phyloP scores from a whole-genome alignment of 1,140 invertebrate species.

The fruit fly (Drosophila melanogaster) region DNA sequence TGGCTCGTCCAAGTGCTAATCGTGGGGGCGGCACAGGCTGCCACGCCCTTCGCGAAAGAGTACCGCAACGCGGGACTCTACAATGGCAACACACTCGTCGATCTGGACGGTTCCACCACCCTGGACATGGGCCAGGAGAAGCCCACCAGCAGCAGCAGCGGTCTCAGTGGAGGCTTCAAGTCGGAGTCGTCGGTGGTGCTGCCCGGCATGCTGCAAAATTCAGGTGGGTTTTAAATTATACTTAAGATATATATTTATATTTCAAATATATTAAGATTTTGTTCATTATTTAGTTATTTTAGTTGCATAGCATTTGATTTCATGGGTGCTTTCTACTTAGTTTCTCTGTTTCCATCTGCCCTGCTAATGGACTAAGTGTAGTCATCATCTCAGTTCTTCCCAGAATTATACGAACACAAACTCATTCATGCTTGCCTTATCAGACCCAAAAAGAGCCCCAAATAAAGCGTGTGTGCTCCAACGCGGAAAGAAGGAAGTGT shows the following conservation, averaged over 20 bases:
- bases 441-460: neutral
- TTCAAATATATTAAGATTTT: too few relatives aligned
- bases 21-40: slow-evolving; percentile 50
- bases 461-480: slow-evolving; percentile 7
- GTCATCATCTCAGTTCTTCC: slow-evolving; percentile 4
- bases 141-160: slow-evolving; percentile 36
- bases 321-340: neutral
- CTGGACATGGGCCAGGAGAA: slow-evolving; percentile 62
- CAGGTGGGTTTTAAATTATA: slow-evolving; percentile 36
- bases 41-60: slow-evolving; percentile 71
- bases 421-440: slow-evolving; percentile 34
- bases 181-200: slow-evolving; percentile 66
- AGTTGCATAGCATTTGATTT: neutral
- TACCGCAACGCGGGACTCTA: slow-evolving; percentile 66
- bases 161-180: slow-evolving; percentile 41
- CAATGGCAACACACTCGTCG: slow-evolving; percentile 64
- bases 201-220: slow-evolving; percentile 61
- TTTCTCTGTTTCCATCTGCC: neutral
- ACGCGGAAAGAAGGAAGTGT: slow-evolving; percentile 45
- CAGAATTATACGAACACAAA: slow-evolving; percentile 11
- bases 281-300: neutral
- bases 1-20: slow-evolving; percentile 31
- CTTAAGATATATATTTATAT: too few relatives aligned
- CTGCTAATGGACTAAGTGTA: neutral
- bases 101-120: slow-evolving; percentile 63